Conservation (phyloP, 2,888 invertebrate species). For the Bombylius discolor region DNA sequence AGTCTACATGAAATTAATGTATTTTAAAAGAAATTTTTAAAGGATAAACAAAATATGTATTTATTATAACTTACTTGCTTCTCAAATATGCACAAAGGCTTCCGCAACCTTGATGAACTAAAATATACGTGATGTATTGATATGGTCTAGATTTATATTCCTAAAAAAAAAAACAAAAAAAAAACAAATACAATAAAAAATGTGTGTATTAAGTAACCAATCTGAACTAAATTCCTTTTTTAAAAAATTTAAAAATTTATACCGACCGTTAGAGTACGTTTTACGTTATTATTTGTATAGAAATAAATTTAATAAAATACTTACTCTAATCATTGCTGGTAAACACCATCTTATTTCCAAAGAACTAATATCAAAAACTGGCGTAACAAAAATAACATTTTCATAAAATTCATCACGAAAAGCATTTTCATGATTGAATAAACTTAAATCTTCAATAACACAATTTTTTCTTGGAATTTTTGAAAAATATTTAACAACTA, state of each 20-base stretch:
- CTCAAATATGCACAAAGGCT: conserved; percentile 57
- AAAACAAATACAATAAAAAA: not conserved
- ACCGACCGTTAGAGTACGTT: no score
- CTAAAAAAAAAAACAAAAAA: no score
- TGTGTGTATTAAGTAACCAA: no score
- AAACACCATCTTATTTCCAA: conserved; percentile 29
- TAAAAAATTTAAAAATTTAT: no score
- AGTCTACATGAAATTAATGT: conserved; percentile 37
- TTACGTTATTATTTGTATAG: no score
- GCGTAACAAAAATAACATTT: conserved; percentile 48
- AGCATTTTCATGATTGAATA: conserved; percentile 20
- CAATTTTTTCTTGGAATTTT: conserved; percentile 50
- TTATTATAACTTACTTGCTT: conserved; percentile 42
- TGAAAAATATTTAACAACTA: conserved; percentile 42
- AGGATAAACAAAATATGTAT: not conserved
- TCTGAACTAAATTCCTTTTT: no score
- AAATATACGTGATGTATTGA: conserved; percentile 54
- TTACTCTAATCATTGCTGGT: conserved; percentile 9
- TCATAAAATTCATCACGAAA: conserved; percentile 14
- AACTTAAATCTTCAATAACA: conserved; percentile 46
- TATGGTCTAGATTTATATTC: conserved; percentile 20
- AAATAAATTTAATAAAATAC: no score
- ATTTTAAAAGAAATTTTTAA: not conserved
- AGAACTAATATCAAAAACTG: conserved; percentile 52
- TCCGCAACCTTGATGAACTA: conserved; percentile 70